Evolutionary conservation across 2,113 vertebrate species (phyloP).

Genomic region (Halichoeres trimaculatus): DNA sequence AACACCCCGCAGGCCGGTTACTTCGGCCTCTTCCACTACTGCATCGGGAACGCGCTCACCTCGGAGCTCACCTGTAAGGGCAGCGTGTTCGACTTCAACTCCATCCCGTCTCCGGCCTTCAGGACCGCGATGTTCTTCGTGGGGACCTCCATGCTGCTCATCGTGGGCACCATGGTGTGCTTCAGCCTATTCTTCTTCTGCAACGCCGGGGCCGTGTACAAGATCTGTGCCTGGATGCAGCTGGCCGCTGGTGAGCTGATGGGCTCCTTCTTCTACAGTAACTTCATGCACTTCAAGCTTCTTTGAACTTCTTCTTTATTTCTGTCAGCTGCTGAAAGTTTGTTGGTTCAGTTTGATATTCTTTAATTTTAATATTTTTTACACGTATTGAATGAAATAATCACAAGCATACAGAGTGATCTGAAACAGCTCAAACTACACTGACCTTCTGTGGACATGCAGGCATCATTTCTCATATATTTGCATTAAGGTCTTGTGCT

Average conservation of each 20-base stretch:
- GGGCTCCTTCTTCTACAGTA: no score
- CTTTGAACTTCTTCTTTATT: no score
- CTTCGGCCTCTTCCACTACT: slow-evolving; percentile 97
- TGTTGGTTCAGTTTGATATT: no score
- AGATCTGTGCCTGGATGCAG: slow-evolving; percentile 97
- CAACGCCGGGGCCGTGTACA: slow-evolving; percentile 92
- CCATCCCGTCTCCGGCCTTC: slow-evolving; percentile 95
- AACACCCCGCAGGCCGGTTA: slow-evolving; percentile 95
- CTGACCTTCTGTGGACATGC: no score
- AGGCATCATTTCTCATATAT: no score
- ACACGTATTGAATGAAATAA: no score
- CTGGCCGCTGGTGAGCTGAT: slow-evolving; percentile 87
- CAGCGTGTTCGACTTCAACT: slow-evolving; percentile 89
- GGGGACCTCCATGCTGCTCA: slow-evolving; percentile 91
- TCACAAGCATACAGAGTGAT: background rate
- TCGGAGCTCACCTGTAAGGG: slow-evolving; percentile 95
- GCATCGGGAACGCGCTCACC: slow-evolving; percentile 95
- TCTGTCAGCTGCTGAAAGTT: no score
- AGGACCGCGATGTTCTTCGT: slow-evolving; percentile 96
- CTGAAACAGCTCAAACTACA: background rate
- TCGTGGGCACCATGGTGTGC: slow-evolving; percentile 91
- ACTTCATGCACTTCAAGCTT: no score
- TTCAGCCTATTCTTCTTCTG: slow-evolving; percentile 96
- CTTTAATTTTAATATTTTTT: no score
- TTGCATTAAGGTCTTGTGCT: no score